Evolutionary conservation across 2,797 vertebrate genomes (phyloP).

Genomic region (Triplophysa yarkandensis): DNA sequence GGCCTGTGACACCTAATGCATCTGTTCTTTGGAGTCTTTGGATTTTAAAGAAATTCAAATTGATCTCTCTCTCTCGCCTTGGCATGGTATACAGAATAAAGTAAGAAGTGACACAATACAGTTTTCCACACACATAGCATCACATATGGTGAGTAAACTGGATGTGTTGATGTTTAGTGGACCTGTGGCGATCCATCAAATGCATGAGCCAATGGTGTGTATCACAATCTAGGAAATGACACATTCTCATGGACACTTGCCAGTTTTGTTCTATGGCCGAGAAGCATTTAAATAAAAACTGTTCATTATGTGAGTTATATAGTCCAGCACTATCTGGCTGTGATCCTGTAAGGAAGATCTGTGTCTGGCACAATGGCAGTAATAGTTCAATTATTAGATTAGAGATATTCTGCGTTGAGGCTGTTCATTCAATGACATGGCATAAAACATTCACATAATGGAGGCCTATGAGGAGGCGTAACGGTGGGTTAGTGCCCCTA

Average conservation of each 20-base stretch:
- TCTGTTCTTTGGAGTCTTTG: background rate
- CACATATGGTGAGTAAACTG: constrained; percentile 13
- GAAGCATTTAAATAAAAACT: constrained; percentile 23
- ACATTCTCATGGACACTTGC: constrained; percentile 5
- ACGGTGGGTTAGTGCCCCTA: constrained; percentile 15
- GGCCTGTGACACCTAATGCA: background rate
- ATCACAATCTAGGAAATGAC: constrained; percentile 24
- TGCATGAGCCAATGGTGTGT: constrained; percentile 11
- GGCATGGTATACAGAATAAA: background rate
- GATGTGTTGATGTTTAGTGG: constrained; percentile 24
- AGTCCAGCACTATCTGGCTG: constrained; percentile 11
- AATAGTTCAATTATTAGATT: constrained; percentile 21
- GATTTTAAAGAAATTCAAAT: background rate
- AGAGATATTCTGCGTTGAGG: constrained; percentile 10
- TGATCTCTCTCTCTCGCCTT: background rate
- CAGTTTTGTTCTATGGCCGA: constrained; percentile 25
- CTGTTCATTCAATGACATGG: constrained; percentile 18
- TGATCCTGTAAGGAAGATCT: constrained; percentile 20
- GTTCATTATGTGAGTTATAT: constrained; percentile 27
- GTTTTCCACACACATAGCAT: background rate
- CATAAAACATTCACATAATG: constrained; percentile 40
- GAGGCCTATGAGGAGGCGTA: constrained; percentile 7
- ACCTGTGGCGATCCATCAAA: constrained; percentile 30
- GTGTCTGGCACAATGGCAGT: constrained; percentile 19
- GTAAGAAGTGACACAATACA: background rate